Conservation (phyloP, 2,888 invertebrate species). For the Epinotia ramella region DNA sequence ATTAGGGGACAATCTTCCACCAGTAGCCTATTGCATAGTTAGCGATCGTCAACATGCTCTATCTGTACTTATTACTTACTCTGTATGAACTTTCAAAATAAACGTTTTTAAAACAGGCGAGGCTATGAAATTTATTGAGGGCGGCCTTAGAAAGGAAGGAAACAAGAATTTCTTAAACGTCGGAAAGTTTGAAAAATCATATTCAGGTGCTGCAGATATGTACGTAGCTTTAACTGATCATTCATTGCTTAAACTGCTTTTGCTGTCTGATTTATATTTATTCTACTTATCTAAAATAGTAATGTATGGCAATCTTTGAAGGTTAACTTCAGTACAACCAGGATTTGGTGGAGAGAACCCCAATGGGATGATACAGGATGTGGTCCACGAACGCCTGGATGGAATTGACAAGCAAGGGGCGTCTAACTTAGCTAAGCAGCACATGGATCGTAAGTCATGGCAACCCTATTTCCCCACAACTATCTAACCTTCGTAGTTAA, state of each 20-base stretch:
- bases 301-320: conserved; percentile 45
- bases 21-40: too few relatives aligned
- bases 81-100: too few relatives aligned
- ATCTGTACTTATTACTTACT: too few relatives aligned
- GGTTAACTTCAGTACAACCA: conserved; percentile 56
- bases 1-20: too few relatives aligned
- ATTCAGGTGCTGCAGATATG: conserved; percentile 60
- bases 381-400: conserved; percentile 55
- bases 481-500: too few relatives aligned
- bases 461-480: too few relatives aligned
- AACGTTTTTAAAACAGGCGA: conserved; percentile 54
- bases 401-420: conserved; percentile 48
- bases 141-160: conserved; percentile 58
- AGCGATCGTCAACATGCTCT: too few relatives aligned
- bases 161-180: conserved; percentile 59
- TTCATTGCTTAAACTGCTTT: neutral
- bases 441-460: conserved; percentile 57
- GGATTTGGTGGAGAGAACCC: conserved; percentile 58
- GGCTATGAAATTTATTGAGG: conserved; percentile 62
- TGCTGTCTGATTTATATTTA: neutral
- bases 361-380: conserved; percentile 57
- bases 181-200: conserved; percentile 61
- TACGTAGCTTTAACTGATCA: conserved; percentile 46
- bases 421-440: conserved; percentile 49
- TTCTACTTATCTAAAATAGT: neutral